Conservation (phyloP, 2,888 invertebrate genomes). For the Caenorhabditis japonica region DNA sequence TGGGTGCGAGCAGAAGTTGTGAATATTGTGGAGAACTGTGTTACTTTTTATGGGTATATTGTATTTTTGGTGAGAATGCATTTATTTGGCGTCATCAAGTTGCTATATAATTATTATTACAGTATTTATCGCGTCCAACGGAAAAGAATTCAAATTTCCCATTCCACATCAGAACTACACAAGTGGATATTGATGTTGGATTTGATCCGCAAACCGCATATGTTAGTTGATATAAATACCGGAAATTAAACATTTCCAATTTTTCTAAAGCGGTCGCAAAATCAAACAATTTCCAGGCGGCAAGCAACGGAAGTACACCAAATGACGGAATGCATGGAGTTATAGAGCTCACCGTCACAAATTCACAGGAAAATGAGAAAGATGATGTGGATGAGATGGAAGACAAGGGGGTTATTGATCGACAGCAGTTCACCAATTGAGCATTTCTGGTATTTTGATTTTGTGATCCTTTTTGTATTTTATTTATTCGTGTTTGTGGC, state of each 20-base stretch:
- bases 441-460: background rate
- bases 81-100: background rate
- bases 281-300: constrained; percentile 20
- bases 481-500: background rate
- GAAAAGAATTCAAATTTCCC: constrained; percentile 91
- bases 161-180: constrained; percentile 89
- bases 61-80: constrained; percentile 82
- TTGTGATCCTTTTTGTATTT: background rate
- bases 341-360: constrained; percentile 16
- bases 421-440: constrained; percentile 25
- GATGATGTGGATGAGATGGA: background rate
- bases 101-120: constrained; percentile 73
- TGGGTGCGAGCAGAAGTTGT: constrained; percentile 87
- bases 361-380: background rate
- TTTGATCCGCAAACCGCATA: constrained; percentile 58
- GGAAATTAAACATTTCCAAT: background rate
- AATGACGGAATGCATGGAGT: constrained; percentile 42
- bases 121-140: constrained; percentile 88
- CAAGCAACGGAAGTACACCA: background rate
- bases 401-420: constrained; percentile 24
- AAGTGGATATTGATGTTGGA: constrained; percentile 79
- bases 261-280: too few relatives aligned
- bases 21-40: constrained; percentile 83
- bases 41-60: constrained; percentile 83
- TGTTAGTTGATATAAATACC: constrained; percentile 19